Evolutionary conservation across 1,140 invertebrate genomes (phyloP), one percentile per base, ranked within the genome.

Genomic region (Heliconius melpomene): DNA sequence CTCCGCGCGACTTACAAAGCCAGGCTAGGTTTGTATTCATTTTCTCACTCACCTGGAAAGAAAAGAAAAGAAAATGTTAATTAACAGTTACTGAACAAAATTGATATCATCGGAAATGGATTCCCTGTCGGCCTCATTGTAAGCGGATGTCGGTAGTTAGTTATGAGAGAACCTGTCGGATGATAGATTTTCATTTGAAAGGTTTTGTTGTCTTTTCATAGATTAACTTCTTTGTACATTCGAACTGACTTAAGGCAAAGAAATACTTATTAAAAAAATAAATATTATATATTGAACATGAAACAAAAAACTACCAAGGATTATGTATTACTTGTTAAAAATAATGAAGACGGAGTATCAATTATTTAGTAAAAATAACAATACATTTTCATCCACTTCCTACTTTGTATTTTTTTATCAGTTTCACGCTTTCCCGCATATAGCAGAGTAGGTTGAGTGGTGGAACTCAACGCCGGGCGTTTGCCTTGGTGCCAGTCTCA

Each of bases 61-160:
- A 88, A 93, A 94, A 93, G 93, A 93, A 93, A 94, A 93, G 90
- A 92, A 92, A 92, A 91, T 91, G 91, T 94, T 94, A 94, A 94
- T 94, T 94, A 94, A 93, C 89, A 93, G 88, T 86, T 88, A 91
- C 89, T 92, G 93, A 94, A 88, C 87, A 91, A 93, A 92, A 94
- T 90, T 92, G 89, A 93, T 93, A 92, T 91, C 89, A 91, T 90
- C 84, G 87, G 86, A 87, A 89, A 91, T 87, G 87, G 84, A 86
- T 88, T 86, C 86, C 84, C 81, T 84, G 87, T 85, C 81, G 84
- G 87, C 84, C 84, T 90, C 89, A 93, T 93, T 94, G 86, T 92
- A 87, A 92, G 89, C 87, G 88, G 89, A 90, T 89, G 84, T 85
- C 78, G 86, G 82, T 86, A 84, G 88, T 88, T 88, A 82, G 79